Base-by-base conservation (phyloP, 2,113 vertebrate species). In the Dipodomys stephensi region DNA sequence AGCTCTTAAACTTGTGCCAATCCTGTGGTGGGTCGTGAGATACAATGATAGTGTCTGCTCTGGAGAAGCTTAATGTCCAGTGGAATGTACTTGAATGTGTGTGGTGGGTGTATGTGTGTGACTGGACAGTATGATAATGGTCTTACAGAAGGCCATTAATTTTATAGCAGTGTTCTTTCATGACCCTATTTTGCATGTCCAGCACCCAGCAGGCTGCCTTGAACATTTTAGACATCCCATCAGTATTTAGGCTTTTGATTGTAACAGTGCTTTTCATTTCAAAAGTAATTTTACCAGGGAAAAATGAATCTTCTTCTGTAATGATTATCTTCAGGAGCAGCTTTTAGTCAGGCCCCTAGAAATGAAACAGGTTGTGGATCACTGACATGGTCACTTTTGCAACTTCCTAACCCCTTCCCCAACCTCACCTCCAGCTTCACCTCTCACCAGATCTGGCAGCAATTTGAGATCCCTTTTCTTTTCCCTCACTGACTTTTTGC, bases 241-340 rank as follows among this genome's bases (percentile, higher is more conserved):
- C 83, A 82, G 87, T 93, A 87, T 96, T 86, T 94, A 79, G 91
- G 80, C 83, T 77, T 88, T 88, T 90, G 93, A 87, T 64, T 83
- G 49, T 23, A 91, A 68, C n/a, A 78, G 10, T 78, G 64, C 23
- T 87, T 92, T 92, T 88, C 12, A 49, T 78, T 82, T 74, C 44
- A 46, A 92, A 83, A 69, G 64, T 80, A 39, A 76, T 86, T 93
- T 93, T 88, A 46, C n/a, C 72, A 92, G 35, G 25, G 32, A 62
- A 96, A 77, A 88, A 71, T 90, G 79, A 64, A 80, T 91, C 78
- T 87, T 90, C 65, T 57, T 82, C 46, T 87, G 30, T 35, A 46
- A 27, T 83, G 79, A 83, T 65, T 67, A 68, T 93, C 69, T 85
- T 83, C 35, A 88, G 12, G 65, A 72, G 65, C 76, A 79, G 94